Evolutionary conservation across 2,113 vertebrate genomes (phyloP).

Genomic region (Notarius quadriscutis): DNA sequence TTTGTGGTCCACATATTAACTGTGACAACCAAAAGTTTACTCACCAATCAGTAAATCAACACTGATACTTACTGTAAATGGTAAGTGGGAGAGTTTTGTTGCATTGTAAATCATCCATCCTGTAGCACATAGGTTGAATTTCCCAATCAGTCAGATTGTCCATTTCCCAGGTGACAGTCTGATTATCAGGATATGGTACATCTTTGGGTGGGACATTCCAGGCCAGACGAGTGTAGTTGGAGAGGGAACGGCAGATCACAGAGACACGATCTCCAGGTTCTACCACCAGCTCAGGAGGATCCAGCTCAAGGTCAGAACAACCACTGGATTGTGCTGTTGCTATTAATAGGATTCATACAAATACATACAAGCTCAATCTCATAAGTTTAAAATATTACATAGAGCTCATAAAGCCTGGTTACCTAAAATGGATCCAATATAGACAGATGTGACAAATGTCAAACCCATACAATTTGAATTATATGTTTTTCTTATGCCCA

Average conservation of each 20-base stretch:
- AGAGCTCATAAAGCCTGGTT: too few species aligned
- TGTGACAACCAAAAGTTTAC: not conserved
- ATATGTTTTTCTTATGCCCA: not conserved
- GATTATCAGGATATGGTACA: fast-evolving
- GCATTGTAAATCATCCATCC: not conserved
- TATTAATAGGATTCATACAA: not conserved
- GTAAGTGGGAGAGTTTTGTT: constrained; percentile 41
- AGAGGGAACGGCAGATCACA: constrained; percentile 54
- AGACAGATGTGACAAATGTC: not conserved
- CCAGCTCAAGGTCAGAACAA: constrained; percentile 6
- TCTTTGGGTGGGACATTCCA: not conserved
- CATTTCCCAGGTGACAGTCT: fast-evolving
- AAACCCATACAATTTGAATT: not conserved
- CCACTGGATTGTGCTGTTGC: not conserved
- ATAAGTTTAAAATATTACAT: not conserved
- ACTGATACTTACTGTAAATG: constrained; percentile 64
- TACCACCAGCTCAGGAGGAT: constrained; percentile 43
- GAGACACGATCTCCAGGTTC: not conserved
- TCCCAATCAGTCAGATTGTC: constrained; percentile 46
- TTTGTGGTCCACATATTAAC: not conserved
- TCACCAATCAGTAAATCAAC: not conserved
- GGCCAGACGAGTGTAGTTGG: fast-evolving
- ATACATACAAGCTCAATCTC: not conserved
- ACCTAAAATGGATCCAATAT: not conserved
- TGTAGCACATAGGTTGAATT: constrained; percentile 37